These are phyloP conservation scores for Vultur gryphus DNA, from an alignment of 2,797 vertebrate genomes.

Conservation along the genomic window DNA sequence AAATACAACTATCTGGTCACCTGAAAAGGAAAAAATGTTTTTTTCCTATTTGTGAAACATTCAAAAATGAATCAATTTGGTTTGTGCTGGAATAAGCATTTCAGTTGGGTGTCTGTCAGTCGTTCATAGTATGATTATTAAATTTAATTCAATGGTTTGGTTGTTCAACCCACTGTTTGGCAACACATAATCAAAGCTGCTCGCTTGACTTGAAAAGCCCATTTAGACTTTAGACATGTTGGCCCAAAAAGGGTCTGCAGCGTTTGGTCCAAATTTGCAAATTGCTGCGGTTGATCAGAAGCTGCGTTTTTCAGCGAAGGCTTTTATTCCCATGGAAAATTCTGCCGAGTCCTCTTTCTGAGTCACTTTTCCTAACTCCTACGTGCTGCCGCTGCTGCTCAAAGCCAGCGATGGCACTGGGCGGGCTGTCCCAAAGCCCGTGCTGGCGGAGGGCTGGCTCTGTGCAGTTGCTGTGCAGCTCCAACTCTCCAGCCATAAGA, in stretches of 20 bases:
- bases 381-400: neutral
- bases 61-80: accelerated
- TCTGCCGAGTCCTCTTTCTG: neutral
- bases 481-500: neutral
- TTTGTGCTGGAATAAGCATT: neutral
- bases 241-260: neutral
- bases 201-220: neutral
- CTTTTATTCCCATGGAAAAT: neutral
- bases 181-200: neutral
- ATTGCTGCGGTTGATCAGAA: neutral
- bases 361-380: neutral
- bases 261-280: neutral
- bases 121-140: neutral
- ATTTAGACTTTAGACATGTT: accelerated
- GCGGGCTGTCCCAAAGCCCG: neutral
- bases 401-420: neutral
- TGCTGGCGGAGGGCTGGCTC: neutral
- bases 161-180: neutral
- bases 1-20: neutral
- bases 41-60: neutral
- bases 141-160: neutral
- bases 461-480: neutral
- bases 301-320: neutral
- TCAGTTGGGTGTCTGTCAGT: accelerated
- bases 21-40: neutral